Evolutionary conservation across 2,113 vertebrate species (phyloP).

Genomic region (Enhydra lutris): DNA sequence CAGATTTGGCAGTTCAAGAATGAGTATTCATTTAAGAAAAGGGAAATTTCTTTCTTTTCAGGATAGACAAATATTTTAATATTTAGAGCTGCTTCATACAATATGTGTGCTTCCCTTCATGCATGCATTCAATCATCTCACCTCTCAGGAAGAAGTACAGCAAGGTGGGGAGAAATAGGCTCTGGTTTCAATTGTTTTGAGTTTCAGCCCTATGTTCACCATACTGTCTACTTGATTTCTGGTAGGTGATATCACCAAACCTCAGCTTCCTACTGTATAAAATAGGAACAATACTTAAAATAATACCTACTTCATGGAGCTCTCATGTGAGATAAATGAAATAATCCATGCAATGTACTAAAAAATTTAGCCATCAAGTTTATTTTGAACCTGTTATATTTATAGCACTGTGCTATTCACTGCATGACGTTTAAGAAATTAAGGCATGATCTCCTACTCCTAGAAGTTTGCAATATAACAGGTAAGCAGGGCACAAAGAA

Average conservation of each 20-base stretch:
- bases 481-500: neutral
- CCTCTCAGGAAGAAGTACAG: neutral
- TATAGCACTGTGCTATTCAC: neutral
- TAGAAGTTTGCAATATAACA: neutral
- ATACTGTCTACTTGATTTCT: neutral
- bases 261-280: neutral
- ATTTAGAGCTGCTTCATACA: neutral
- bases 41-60: neutral
- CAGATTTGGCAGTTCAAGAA: constrained; percentile 25
- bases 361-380: neutral
- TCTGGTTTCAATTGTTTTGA: neutral
- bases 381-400: neutral
- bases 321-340: neutral
- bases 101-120: neutral
- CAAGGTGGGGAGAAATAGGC: neutral
- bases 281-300: neutral
- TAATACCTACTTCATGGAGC: neutral
- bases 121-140: neutral
- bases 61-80: neutral
- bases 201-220: neutral
- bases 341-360: neutral
- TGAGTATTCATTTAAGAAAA: constrained; percentile 36
- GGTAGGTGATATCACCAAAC: neutral
- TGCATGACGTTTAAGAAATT: neutral
- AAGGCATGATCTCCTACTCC: neutral